Conservation (phyloP, 2,888 invertebrate genomes). For the Bellardia bayeri region DNA sequence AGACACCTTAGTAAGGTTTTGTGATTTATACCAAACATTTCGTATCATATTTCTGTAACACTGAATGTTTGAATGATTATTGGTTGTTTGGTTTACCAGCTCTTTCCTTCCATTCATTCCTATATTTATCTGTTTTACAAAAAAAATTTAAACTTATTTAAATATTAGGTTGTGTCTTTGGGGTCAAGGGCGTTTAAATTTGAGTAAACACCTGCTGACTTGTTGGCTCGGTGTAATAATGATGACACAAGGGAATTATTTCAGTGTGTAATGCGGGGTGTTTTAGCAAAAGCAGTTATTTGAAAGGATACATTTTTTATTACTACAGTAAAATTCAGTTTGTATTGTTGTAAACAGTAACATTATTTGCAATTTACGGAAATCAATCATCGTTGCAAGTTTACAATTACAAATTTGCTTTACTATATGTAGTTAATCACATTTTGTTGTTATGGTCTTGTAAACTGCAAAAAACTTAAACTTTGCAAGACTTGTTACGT, state of each 20-base stretch:
- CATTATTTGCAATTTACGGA: no score
- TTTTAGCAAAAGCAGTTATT: not conserved
- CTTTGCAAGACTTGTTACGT: no score
- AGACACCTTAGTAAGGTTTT: conserved; percentile 24
- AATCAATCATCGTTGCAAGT: no score
- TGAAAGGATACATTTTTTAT: not conserved
- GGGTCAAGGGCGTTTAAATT: conserved; percentile 2
- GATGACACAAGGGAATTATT: conserved; percentile 4
- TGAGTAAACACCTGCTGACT: conserved; percentile 19
- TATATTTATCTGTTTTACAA: not conserved
- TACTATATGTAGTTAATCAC: no score
- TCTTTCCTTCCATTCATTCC: conserved; percentile 7
- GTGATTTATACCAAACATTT: conserved; percentile 30
- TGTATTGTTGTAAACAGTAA: no score
- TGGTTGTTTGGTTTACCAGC: conserved; percentile 5
- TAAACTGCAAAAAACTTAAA: no score
- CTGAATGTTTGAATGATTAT: not conserved
- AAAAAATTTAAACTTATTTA: conserved; percentile 11
- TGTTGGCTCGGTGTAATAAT: not conserved
- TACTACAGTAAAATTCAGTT: no score
- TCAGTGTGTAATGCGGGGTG: not conserved
- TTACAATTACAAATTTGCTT: no score
- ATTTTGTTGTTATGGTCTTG: no score
- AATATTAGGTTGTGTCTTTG: conserved; percentile 7
- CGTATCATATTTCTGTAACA: conserved; percentile 39